Evolutionary conservation across 2,888 invertebrate genomes (phyloP).

Genomic region (Trachelus stipa): DNA sequence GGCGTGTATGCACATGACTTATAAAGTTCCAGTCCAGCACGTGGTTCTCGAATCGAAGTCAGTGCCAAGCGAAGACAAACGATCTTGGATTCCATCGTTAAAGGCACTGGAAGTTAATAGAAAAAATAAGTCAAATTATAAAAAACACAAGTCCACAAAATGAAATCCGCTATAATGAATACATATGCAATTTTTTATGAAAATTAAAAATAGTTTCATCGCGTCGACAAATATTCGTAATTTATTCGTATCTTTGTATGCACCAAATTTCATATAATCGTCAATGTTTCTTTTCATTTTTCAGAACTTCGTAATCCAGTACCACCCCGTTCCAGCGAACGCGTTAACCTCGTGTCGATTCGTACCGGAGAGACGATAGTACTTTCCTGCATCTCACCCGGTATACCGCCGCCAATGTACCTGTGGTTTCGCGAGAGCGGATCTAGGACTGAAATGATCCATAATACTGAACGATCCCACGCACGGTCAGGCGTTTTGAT

Average conservation of each 20-base stretch:
- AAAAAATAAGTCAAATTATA: not conserved
- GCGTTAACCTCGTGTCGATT: constrained; percentile 61
- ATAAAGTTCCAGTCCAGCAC: not conserved
- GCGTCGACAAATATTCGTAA: not conserved
- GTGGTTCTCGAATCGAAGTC: not conserved
- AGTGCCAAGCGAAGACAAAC: not conserved
- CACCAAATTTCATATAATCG: not conserved
- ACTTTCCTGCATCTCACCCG: constrained; percentile 68
- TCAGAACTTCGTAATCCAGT: constrained; percentile 62
- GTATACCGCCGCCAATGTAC: constrained; percentile 67
- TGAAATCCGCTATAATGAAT: not conserved
- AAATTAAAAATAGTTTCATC: not conserved
- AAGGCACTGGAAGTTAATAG: not conserved
- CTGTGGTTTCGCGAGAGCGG: constrained; percentile 64
- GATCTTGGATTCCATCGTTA: not conserved
- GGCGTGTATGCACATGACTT: constrained; percentile 9
- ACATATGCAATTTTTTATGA: not conserved
- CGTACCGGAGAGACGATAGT: constrained; percentile 66
- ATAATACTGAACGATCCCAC: constrained; percentile 62
- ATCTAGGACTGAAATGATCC: constrained; percentile 59
- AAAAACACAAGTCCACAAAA: not conserved
- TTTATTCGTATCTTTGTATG: not conserved
- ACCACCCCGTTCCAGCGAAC: constrained; percentile 64
- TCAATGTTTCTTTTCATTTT: constrained; percentile 31
- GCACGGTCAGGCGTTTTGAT: constrained; percentile 63